Conservation (phyloP, 2,113 vertebrate genomes). For the Gambusia holbrooki region DNA sequence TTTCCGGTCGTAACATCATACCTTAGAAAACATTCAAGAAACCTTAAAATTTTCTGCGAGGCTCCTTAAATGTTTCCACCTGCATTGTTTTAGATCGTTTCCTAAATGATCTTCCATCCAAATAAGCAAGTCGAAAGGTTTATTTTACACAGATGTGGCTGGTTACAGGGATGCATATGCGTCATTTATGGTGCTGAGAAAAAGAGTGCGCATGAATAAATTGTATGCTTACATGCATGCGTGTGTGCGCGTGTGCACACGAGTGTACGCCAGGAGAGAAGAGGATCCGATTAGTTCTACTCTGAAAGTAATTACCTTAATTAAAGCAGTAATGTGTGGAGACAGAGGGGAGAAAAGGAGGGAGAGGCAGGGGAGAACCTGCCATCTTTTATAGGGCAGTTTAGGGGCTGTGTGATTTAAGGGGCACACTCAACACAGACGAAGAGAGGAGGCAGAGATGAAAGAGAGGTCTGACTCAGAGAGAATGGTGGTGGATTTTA, state of each 20-base stretch:
- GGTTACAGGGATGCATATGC: constrained; percentile 53
- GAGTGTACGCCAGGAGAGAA: constrained; percentile 61
- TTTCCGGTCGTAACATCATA: neutral
- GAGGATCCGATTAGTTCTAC: constrained; percentile 82
- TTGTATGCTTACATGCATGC: constrained; percentile 8
- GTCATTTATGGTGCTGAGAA: constrained; percentile 44
- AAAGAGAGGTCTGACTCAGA: constrained; percentile 35
- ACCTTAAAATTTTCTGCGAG: neutral
- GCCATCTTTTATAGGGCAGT: constrained; percentile 79
- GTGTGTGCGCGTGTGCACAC: constrained; percentile 19
- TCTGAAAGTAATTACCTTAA: constrained; percentile 87
- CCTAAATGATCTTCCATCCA: neutral
- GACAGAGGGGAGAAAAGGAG: constrained; percentile 55
- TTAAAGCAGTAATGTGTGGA: constrained; percentile 84
- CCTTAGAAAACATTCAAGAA: neutral
- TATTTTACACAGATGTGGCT: constrained; percentile 50
- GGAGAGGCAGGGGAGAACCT: constrained; percentile 61
- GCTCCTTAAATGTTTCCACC: too few species aligned
- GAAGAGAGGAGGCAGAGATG: constrained; percentile 13
- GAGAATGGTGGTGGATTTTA: constrained; percentile 34
- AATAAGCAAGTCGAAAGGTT: constrained; percentile 58
- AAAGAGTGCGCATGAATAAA: constrained; percentile 43
- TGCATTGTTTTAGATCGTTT: too few species aligned
- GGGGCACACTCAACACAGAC: constrained; percentile 56
- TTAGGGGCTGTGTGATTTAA: constrained; percentile 81